phyloP scores from a whole-genome alignment of 2,888 invertebrate species.

The Baccha elongata region DNA sequence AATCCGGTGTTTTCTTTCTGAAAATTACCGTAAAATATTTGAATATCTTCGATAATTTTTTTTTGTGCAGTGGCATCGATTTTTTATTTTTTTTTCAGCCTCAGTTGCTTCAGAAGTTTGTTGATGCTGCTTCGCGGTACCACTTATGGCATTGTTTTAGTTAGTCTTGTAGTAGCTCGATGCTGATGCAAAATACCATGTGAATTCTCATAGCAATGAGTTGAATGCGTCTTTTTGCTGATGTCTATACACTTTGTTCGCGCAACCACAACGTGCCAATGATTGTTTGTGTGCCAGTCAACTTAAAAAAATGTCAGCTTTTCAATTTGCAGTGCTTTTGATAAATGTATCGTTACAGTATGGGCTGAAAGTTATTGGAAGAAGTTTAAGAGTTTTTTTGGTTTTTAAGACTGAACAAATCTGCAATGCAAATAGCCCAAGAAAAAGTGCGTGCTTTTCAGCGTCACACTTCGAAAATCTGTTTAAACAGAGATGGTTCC shows the following conservation, averaged over 20 bases:
- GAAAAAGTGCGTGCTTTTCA: too few species aligned
- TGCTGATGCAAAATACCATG: constrained; percentile 33
- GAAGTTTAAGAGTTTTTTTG: too few species aligned
- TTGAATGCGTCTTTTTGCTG: constrained; percentile 17
- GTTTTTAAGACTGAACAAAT: too few species aligned
- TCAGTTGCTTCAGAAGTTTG: constrained; percentile 39
- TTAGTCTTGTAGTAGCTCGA: constrained; percentile 34
- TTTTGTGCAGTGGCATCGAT: constrained; percentile 56
- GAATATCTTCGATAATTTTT: constrained; percentile 74
- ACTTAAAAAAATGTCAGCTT: constrained; percentile 53
- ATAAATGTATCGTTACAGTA: constrained; percentile 25
- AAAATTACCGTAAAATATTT: constrained; percentile 74
- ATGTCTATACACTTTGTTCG: constrained; percentile 18
- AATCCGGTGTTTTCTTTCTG: constrained; percentile 71
- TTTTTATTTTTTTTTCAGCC: constrained; percentile 46
- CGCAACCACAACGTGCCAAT: constrained; percentile 37
- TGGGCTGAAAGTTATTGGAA: not conserved
- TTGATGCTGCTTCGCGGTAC: constrained; percentile 20
- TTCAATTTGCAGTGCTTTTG: constrained; percentile 46
- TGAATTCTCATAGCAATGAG: constrained; percentile 55
- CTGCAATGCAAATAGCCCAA: too few species aligned
- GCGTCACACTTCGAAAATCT: too few species aligned
- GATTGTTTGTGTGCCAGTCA: constrained; percentile 62
- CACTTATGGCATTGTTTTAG: constrained; percentile 60
- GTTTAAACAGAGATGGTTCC: too few species aligned